These are phyloP conservation scores for Acanthochromis polyacanthus DNA, from an alignment of 2,113 vertebrate genomes.

Conservation along the genomic window DNA sequence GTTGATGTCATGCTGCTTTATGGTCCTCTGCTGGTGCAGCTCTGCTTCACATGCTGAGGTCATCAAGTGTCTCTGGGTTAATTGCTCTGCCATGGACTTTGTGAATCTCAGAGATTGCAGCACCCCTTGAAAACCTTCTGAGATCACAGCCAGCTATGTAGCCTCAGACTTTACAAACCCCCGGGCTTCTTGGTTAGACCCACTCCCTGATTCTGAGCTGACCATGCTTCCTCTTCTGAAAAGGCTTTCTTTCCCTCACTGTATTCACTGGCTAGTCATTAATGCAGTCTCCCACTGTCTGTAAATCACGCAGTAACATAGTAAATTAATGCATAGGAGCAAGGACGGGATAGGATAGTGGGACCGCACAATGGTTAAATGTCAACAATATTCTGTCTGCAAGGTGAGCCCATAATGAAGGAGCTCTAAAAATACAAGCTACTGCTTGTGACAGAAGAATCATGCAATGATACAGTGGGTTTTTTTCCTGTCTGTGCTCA, in stretches of 20 bases:
- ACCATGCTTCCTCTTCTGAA: constrained; percentile 16
- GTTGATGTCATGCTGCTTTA: constrained; percentile 64
- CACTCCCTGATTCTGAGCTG: constrained; percentile 8
- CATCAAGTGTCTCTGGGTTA: constrained; percentile 56
- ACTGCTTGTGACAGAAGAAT: constrained; percentile 72
- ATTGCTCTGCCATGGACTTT: constrained; percentile 61
- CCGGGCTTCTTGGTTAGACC: constrained; percentile 15
- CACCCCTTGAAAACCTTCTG: constrained; percentile 21
- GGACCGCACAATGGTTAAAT: constrained; percentile 65
- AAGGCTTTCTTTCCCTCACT: constrained; percentile 40
- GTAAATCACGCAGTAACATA: constrained; percentile 67
- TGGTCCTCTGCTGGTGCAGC: constrained; percentile 9
- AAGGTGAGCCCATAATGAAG: constrained; percentile 58
- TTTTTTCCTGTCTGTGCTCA: constrained; percentile 74
- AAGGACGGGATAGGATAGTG: constrained; percentile 24
- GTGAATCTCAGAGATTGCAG: constrained; percentile 17
- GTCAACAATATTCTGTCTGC: constrained; percentile 72
- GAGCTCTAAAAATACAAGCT: constrained; percentile 71
- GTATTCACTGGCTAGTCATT: constrained; percentile 59
- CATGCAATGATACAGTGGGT: constrained; percentile 71
- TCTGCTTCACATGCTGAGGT: constrained; percentile 44
- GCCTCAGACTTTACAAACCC: constrained; percentile 25
- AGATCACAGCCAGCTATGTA: constrained; percentile 14
- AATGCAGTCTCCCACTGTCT: constrained; percentile 47
- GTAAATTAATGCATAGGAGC: constrained; percentile 68